phyloP scores from a whole-genome alignment of 1,140 invertebrate genomes.

The Araneus ventricosus region DNA sequence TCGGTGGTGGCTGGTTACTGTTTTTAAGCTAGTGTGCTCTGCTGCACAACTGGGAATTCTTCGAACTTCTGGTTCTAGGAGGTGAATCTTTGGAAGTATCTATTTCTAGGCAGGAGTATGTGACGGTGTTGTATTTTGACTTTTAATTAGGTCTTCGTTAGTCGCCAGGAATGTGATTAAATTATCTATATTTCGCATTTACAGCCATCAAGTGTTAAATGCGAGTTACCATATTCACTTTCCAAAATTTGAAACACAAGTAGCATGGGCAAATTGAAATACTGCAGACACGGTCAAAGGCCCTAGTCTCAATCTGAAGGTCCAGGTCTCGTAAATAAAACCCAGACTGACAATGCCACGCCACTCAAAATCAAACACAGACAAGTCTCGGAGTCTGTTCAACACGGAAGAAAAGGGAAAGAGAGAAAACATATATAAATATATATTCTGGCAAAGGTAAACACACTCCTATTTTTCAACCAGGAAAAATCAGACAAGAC shows the following conservation, averaged over 20 bases:
- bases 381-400: background rate
- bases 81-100: no score
- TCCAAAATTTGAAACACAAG: background rate
- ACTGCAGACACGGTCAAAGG: background rate
- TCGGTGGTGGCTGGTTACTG: no score
- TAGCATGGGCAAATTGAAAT: background rate
- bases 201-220: no score
- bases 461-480: background rate
- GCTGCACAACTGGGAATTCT: no score
- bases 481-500: background rate
- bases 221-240: background rate
- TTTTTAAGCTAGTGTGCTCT: no score
- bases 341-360: background rate
- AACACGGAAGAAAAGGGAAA: background rate
- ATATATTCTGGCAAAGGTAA: conserved; percentile 3
- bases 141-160: no score
- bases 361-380: background rate
- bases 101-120: no score
- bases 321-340: background rate
- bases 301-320: background rate
- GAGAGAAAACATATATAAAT: background rate
- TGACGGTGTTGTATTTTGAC: no score
- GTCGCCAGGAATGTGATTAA: no score
- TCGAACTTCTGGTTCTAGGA: no score
- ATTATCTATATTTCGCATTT: no score